A percentile compares a stretch with the other conserved stretches of the same genome.
Evolutionary conservation across 2,888 invertebrate genomes (phyloP).

Genomic region (Tryphoninae sp.): DNA sequence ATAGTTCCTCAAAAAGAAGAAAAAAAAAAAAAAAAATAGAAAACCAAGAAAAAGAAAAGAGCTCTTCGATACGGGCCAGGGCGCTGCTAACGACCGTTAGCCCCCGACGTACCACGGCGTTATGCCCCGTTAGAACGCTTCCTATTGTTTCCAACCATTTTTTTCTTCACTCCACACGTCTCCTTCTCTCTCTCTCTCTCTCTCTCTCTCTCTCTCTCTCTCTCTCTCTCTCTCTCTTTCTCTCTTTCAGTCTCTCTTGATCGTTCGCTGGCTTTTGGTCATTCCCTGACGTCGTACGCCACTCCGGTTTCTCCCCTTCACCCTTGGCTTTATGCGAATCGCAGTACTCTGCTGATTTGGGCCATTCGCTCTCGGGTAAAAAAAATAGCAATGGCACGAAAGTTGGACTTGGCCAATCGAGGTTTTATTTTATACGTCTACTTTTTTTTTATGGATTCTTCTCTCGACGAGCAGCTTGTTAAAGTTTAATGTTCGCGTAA

Average conservation of each 20-base stretch:
- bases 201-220: too few species aligned
- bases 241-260: background rate
- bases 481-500: too few species aligned
- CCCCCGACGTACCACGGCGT: slow-evolving; percentile 28
- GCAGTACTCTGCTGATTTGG: too few species aligned
- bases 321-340: too few species aligned
- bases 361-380: too few species aligned
- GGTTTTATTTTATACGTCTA: too few species aligned
- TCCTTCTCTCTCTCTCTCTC: background rate
- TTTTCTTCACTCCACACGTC: background rate
- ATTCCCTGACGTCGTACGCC: background rate
- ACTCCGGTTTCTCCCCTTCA: too few species aligned
- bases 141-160: slow-evolving; percentile 40
- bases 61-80: slow-evolving; percentile 58
- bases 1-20: slow-evolving; percentile 39
- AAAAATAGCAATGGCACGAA: too few species aligned
- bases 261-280: background rate
- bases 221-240: background rate
- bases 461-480: too few species aligned
- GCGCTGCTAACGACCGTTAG: slow-evolving; percentile 61
- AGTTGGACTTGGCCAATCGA: too few species aligned
- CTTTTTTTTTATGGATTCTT: too few species aligned
- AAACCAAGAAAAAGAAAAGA: slow-evolving; percentile 1
- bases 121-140: slow-evolving; percentile 45
- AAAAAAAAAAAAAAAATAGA: background rate